Evolutionary conservation across 37 sponge, comb jelly and placozoan genomes (phyloP), one percentile per base, ranked within the genome.

Genomic region (Bolinopsis microptera): DNA sequence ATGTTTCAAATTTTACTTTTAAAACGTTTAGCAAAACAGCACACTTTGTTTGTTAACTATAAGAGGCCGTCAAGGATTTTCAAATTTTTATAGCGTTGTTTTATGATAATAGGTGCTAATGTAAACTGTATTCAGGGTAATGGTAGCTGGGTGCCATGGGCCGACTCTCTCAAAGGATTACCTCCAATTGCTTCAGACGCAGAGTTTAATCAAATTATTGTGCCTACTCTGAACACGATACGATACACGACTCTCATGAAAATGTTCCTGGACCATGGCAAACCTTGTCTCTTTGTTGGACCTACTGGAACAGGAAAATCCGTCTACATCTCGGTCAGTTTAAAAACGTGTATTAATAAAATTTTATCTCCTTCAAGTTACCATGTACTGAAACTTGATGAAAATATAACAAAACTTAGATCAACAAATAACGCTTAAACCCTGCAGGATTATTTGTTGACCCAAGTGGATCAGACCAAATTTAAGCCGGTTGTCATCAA

Each of bases 251-350:
- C 96, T 80, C 96, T 98, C 83, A 96, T 97, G 96, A 96, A 98
- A 32, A 68, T 96, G 80, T 92, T 97, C 38, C 94, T 98, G 13
- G 96, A 92, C 24, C 97, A 98, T 69, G 94, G 94, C 76, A 98
- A 98, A 68, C 96, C 99, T 13, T 93, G 83, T 33, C 95, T 98
- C 38, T 95, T 98, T 92, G 97, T 97, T 34, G 99, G 99, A 0
- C 99, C 99, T 36, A 98, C 99, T 36, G 99, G 99, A 21, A 98
- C 99, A 32, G 99, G 99, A 72, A 98, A 98, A 38, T 98, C 99
- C 27, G 95, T 97, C 83, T 98, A 98, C 95, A 94, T 98, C 26
- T 93, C 94, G 76, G 97, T 97, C 40, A 93, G 93, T 93, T 5
- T 16, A 1, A 25, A 27, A 33, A 18, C 13, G 13, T n/a, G n/a